Base-by-base conservation (phyloP, 2,888 invertebrate species). In the Linnaemya vulpina region DNA sequence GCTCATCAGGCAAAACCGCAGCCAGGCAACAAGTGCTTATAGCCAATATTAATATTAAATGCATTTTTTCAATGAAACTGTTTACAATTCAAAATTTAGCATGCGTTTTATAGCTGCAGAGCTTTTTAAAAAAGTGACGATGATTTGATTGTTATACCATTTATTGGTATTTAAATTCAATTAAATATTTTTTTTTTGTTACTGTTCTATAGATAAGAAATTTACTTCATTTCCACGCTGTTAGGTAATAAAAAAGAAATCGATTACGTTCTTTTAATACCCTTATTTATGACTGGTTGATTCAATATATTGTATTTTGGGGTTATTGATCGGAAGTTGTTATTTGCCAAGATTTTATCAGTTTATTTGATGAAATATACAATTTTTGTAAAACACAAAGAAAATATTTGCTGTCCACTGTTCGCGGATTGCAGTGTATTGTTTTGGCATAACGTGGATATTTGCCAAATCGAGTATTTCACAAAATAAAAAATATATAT, bases 41-140 rank as follows among this genome's bases (percentile, higher is more conserved):
- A 7, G 30, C 49, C 17, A 65, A 49, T 40, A 71, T 30, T 4
- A 58, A 15, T 13, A 58, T 55, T 9, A 80, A 40, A 1, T 73
- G 65, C 79, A 80, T 80, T 73, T 49, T 75, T 11, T 49, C 17
- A 38, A 43, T n/a, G 1, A 35, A 35, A 79, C 51, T 79, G 79
- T 53, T 30, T 43, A 35, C 35, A n/a, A 35, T 46, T 46, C 3
- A 10, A 7, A 55, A 55, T 30, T 63, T 22, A 13, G 38, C 40
- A 40, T 22, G 15, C 13, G 51, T 17, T 77, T 46, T 68, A 77
- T 77, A 77, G 38, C 15, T 63, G 63, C 15, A 43, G 9, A 25
- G 8, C 8, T 60, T 60, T 62, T 43, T 38, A 5, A 13, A n/a
- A 15, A 75, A 75, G 11, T 22, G 25, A 49, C 38, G 38, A 77